Percentiles rank a stretch among this genome's conserved stretches.
Evolutionary conservation across 2,888 invertebrate species (phyloP).

Genomic region (Archips xylosteana): DNA sequence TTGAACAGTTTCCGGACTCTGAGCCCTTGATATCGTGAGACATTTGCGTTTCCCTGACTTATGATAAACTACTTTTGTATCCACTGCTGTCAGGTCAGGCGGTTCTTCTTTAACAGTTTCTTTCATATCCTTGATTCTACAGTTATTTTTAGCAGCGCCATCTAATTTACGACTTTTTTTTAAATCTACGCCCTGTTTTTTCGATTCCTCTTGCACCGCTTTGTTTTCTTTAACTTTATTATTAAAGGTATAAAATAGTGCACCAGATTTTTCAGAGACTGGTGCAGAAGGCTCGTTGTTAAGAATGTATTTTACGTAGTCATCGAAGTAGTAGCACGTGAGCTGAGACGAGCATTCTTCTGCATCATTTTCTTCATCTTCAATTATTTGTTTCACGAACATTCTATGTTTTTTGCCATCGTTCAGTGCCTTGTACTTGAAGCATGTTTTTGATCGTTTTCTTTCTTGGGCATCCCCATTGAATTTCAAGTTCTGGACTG

Average conservation of each 20-base stretch:
- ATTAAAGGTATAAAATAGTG: conserved; percentile 56
- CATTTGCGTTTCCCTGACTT: conserved; percentile 74
- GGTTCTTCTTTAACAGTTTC: conserved; percentile 47
- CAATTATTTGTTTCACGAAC: conserved; percentile 74
- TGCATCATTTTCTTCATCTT: conserved; percentile 56
- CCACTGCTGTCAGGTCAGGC: conserved; percentile 50
- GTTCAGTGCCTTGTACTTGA: conserved; percentile 69
- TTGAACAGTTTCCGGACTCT: conserved; percentile 80
- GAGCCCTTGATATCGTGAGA: conserved; percentile 75
- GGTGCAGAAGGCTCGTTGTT: conserved; percentile 68
- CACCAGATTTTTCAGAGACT: conserved; percentile 68
- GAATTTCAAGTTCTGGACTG: conserved; percentile 77
- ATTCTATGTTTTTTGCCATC: conserved; percentile 69
- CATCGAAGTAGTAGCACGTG: conserved; percentile 70
- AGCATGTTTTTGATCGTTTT: conserved; percentile 67
- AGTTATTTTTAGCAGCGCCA: conserved; percentile 46
- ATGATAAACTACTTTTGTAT: conserved; percentile 67
- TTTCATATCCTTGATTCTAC: conserved; percentile 44
- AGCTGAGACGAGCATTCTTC: conserved; percentile 66
- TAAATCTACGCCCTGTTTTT: conserved; percentile 46
- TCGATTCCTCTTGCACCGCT: conserved; percentile 59
- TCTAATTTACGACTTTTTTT: conserved; percentile 54
- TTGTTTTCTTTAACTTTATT: conserved; percentile 62
- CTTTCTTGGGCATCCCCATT: conserved; percentile 63
- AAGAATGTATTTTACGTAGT: conserved; percentile 73